phyloP scores from a whole-genome alignment of 2,113 vertebrate species.

The Ictalurus punctatus region DNA sequence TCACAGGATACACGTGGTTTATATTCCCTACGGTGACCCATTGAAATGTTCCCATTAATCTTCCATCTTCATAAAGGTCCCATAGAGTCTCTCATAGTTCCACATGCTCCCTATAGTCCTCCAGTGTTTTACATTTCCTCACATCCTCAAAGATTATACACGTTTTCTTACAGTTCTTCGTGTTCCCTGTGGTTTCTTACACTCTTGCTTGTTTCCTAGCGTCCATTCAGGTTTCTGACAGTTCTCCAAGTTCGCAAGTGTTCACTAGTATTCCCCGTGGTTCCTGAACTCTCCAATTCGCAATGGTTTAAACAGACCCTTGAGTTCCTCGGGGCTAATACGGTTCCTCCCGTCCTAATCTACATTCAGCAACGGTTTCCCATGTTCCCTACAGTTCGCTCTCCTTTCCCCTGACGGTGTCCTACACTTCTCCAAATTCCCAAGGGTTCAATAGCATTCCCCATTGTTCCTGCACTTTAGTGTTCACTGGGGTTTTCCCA shows the following conservation, averaged over 20 bases:
- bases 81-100: neutral
- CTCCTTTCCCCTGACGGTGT: neutral
- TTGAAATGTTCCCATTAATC: neutral
- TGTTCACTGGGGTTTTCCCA: neutral
- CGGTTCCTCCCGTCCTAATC: neutral
- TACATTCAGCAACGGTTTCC: no score
- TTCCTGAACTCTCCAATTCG: neutral
- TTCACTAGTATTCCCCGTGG: neutral
- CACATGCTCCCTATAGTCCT: neutral
- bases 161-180: neutral
- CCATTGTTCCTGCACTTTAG: neutral
- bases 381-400: neutral
- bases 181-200: neutral
- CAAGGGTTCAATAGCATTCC: neutral
- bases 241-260: neutral
- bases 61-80: neutral
- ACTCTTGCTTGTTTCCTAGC: neutral
- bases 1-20: neutral
- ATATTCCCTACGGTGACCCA: neutral
- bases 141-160: neutral
- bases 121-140: neutral
- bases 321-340: neutral
- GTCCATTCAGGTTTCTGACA: neutral
- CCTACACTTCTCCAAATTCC: neutral
- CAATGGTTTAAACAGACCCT: neutral